phyloP scores from a whole-genome alignment of 2,888 invertebrate genomes.

The Colostygia pectinataria region DNA sequence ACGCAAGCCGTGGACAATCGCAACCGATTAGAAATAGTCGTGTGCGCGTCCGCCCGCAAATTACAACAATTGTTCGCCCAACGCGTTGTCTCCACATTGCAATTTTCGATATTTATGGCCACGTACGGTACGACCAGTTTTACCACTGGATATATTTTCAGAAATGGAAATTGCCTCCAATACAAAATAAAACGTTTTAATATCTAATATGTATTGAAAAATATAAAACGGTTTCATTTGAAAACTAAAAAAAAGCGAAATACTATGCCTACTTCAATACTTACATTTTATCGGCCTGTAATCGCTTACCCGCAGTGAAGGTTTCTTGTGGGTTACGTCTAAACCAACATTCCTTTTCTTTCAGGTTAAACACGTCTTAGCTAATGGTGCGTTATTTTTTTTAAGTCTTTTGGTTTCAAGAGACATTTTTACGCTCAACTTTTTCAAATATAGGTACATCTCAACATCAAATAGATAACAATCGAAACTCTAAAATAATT shows the following conservation, averaged over 20 bases:
- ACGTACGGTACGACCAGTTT: slow-evolving; percentile 2
- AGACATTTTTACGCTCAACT: slow-evolving; percentile 7
- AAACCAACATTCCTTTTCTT: slow-evolving; percentile 64
- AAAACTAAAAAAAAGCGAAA: background rate
- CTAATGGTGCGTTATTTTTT: slow-evolving; percentile 71
- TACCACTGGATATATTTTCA: slow-evolving; percentile 12
- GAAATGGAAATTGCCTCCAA: slow-evolving; percentile 14
- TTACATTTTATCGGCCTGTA: background rate
- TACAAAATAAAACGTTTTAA: slow-evolving; percentile 22
- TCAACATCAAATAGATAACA: too few relatives aligned
- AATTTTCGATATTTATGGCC: slow-evolving; percentile 22
- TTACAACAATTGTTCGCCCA: slow-evolving; percentile 61
- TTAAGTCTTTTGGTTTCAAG: slow-evolving; percentile 35
- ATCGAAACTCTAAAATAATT: too few relatives aligned
- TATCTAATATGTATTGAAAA: too few relatives aligned
- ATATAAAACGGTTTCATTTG: too few relatives aligned
- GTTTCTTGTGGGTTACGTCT: slow-evolving; percentile 47
- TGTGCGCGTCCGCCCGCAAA: slow-evolving; percentile 56
- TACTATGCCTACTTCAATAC: background rate
- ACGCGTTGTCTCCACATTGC: slow-evolving; percentile 21
- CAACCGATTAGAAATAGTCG: slow-evolving; percentile 67
- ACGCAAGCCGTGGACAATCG: slow-evolving; percentile 56
- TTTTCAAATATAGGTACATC: background rate
- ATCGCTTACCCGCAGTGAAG: background rate
- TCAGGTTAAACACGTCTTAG: slow-evolving; percentile 53